A percentile compares a stretch with the other conserved stretches of the same genome.
Evolutionary conservation across 2,113 vertebrate genomes (phyloP).

Genomic region (Hystrix cristata): DNA sequence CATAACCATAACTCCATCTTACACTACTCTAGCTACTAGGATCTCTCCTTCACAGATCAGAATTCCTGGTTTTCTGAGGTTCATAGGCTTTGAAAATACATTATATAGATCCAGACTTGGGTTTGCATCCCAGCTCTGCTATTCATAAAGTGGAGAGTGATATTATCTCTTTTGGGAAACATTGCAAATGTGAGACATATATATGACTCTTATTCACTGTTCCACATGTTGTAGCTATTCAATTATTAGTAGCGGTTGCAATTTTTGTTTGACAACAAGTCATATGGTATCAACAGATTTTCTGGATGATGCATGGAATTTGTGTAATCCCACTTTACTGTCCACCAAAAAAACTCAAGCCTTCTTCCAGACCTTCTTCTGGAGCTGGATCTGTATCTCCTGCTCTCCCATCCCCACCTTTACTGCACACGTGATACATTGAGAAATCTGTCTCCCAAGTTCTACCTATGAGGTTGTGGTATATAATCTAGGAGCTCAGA

Average conservation of each 20-base stretch:
- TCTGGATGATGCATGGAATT: neutral
- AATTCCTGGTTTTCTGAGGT: neutral
- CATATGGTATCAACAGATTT: neutral
- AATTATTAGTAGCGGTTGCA: neutral
- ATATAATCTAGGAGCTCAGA: neutral
- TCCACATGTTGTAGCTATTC: neutral
- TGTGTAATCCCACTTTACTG: neutral
- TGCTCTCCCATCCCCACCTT: neutral
- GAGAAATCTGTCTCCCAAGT: neutral
- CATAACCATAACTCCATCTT: neutral
- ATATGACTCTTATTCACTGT: neutral
- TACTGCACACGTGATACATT: neutral
- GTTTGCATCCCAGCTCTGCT: neutral
- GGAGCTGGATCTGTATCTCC: neutral
- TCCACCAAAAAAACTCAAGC: no score
- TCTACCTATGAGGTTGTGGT: neutral
- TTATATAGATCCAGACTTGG: neutral
- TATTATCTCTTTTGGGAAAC: neutral
- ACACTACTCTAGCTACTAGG: fast-evolving
- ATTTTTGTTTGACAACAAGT: neutral
- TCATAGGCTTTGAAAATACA: fast-evolving
- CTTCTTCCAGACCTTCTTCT: neutral
- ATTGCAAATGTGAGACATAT: neutral
- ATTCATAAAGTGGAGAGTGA: neutral
- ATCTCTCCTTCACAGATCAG: neutral